Base-by-base conservation (phyloP, 2,888 invertebrate genomes). In the Argyra leucocephala region DNA sequence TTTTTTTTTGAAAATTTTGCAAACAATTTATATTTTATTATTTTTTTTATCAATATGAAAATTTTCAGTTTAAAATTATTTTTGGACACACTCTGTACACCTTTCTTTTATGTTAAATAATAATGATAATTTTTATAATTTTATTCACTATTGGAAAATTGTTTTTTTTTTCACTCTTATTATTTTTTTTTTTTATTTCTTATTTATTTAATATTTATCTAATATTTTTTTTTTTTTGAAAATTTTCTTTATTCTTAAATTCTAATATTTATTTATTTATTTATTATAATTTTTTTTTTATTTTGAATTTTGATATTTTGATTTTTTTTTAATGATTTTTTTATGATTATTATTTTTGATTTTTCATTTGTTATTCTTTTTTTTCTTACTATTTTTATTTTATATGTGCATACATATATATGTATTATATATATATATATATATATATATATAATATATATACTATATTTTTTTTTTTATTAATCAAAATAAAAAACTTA, bases 401-500 rank as follows among this genome's bases (percentile, higher is more conserved):
- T n/a, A n/a, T 21, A 21, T 57, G n/a, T n/a, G n/a, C n/a, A n/a
- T n/a, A n/a, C n/a, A n/a, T n/a, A n/a, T n/a, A n/a, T n/a, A n/a
- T n/a, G n/a, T n/a, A n/a, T n/a, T n/a, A n/a, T n/a, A n/a, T n/a
- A n/a, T n/a, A n/a, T n/a, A n/a, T n/a, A n/a, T n/a, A n/a, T n/a
- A n/a, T n/a, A n/a, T n/a, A n/a, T n/a, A n/a, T n/a, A n/a, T n/a
- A n/a, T n/a, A n/a, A n/a, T n/a, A n/a, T n/a, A n/a, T n/a, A n/a
- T n/a, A n/a, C n/a, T 37, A 6, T 48, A 18, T 22, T 22, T 59
- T 15, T 59, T 18, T 59, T 22, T 59, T 59, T 23, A 23, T 23
- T 59, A 63, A 59, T 63, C 12, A 62, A 22, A 62, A 24, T 23
- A 65, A 63, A 66, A 24, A 36, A 26, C 57, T 22, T 66, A 63